A percentile compares a stretch with the other conserved stretches of the same genome.
Conservation (phyloP, 1,140 invertebrate species). For the Teleogryllus occipitalis region DNA sequence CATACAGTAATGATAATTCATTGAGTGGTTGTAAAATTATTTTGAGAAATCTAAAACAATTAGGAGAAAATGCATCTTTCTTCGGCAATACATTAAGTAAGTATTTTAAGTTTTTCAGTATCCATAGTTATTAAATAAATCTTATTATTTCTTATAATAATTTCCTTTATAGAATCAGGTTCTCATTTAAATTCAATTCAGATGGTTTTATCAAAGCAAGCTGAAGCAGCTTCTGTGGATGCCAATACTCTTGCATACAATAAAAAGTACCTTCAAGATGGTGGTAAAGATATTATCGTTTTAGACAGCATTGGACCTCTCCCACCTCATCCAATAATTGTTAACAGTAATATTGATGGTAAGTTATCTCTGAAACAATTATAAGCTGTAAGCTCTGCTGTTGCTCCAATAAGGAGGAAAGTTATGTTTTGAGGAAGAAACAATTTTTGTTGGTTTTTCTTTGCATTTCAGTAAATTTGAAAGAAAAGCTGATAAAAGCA, state of each 20-base stretch:
- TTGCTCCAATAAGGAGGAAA: neutral
- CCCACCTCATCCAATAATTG: constrained; percentile 50
- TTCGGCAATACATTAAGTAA: constrained; percentile 50
- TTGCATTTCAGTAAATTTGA: constrained; percentile 38
- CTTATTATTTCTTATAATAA: neutral
- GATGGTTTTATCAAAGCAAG: constrained; percentile 51
- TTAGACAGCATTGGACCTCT: constrained; percentile 51
- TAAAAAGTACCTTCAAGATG: constrained; percentile 47
- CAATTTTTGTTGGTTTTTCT: constrained; percentile 17
- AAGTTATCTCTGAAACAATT: constrained; percentile 17
- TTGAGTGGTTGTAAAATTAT: constrained; percentile 45
- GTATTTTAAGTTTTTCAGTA: neutral
- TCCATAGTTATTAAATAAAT: neutral
- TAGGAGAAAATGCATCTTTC: constrained; percentile 53
- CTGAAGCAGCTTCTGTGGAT: constrained; percentile 52
- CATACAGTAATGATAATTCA: constrained; percentile 44
- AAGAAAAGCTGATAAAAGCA: constrained; percentile 39
- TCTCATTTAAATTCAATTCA: constrained; percentile 51
- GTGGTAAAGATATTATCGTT: constrained; percentile 44
- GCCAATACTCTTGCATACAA: constrained; percentile 46
- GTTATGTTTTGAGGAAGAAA: neutral
- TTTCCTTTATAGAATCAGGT: constrained; percentile 40
- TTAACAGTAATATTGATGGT: constrained; percentile 47
- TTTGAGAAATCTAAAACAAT: constrained; percentile 44
- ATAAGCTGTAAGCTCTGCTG: neutral